phyloP scores from a whole-genome alignment of 2,797 vertebrate genomes.

The Botia almorhae region DNA sequence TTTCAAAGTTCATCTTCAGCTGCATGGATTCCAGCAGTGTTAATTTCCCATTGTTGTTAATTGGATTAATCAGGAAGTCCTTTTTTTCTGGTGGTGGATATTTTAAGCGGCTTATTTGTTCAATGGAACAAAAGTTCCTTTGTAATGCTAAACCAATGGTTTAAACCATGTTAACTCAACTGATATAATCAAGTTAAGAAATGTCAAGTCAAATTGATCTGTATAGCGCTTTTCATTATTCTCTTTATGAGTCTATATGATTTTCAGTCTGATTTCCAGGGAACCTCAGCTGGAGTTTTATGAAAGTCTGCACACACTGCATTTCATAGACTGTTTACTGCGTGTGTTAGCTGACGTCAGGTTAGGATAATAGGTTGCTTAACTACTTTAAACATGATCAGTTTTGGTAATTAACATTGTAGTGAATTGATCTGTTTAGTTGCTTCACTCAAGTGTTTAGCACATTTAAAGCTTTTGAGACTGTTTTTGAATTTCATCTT shows the following conservation, averaged over 20 bases:
- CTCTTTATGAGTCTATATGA: neutral
- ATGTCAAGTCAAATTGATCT: neutral
- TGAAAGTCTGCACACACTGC: neutral
- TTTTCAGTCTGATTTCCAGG: neutral
- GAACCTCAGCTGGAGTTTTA: neutral
- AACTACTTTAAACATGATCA: neutral
- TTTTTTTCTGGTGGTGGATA: neutral
- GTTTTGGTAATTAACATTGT: neutral
- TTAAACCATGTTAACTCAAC: neutral
- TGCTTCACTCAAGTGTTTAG: neutral
- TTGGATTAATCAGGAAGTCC: neutral
- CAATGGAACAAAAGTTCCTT: neutral
- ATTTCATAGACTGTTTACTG: neutral
- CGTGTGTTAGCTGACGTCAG: neutral
- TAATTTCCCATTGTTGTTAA: neutral
- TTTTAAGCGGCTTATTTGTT: conserved; percentile 2
- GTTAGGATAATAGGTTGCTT: neutral
- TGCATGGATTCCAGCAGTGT: neutral
- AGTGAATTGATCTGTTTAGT: neutral
- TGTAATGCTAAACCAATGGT: neutral
- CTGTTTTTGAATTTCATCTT: conserved; percentile 5
- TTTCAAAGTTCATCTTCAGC: neutral
- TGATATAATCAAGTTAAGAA: neutral
- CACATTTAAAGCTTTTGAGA: neutral
- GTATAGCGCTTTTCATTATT: neutral